Evolutionary conservation across 2,113 vertebrate species (phyloP).

Genomic region (Falcunculus frontatus): DNA sequence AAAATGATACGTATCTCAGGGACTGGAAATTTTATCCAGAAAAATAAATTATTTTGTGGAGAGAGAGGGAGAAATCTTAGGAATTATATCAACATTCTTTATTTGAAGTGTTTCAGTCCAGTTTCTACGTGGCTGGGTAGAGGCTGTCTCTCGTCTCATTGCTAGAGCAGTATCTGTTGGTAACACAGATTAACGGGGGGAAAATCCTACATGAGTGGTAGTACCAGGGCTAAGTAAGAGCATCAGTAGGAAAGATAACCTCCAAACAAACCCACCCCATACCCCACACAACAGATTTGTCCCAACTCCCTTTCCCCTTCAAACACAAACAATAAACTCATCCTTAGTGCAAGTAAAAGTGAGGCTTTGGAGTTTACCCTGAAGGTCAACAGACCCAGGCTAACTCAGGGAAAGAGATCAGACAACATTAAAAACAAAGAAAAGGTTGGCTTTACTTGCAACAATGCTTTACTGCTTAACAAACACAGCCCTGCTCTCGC

Average conservation of each 20-base stretch:
- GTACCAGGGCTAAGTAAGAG: not conserved
- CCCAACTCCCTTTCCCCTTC: not conserved
- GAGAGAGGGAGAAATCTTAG: accelerated
- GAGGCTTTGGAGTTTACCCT: not conserved
- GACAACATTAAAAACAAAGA: not conserved
- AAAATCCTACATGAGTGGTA: not conserved
- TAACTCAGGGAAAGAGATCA: slow-evolving; percentile 8
- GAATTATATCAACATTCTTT: not conserved
- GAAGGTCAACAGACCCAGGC: not conserved
- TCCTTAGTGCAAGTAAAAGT: not conserved
- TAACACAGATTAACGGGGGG: not conserved
- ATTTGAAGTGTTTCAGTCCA: not conserved
- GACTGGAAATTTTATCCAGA: not conserved
- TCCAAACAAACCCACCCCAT: not conserved
- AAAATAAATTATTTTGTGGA: accelerated
- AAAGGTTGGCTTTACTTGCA: slow-evolving; percentile 15
- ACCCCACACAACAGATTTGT: not conserved
- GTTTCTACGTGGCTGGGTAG: not conserved
- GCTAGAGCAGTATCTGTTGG: not conserved
- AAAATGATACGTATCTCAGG: not conserved
- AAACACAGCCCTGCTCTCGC: not conserved
- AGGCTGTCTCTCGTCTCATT: not conserved
- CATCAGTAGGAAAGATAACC: not conserved
- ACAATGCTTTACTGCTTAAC: not conserved
- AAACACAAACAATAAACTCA: not conserved